Conservation (phyloP, 2,888 invertebrate species). For the Falcaria lacertinaria region DNA sequence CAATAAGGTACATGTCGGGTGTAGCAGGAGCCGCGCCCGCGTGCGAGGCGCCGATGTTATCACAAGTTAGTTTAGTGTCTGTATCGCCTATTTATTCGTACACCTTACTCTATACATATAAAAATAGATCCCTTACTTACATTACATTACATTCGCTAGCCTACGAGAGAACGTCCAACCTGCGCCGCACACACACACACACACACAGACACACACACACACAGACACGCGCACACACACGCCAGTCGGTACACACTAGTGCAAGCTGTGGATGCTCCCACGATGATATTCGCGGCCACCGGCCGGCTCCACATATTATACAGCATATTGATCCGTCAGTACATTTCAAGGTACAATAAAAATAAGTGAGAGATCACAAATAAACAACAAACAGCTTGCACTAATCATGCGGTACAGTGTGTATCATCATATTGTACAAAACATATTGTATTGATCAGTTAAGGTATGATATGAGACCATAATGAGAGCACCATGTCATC, state of each 20-base stretch:
- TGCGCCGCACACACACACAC: background rate
- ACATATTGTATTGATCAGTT: background rate
- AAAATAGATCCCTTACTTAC: conserved; percentile 75
- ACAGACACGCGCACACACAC: background rate
- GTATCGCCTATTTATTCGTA: conserved; percentile 6
- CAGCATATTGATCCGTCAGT: too few relatives aligned
- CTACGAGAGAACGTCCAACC: conserved; percentile 52
- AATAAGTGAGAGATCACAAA: too few relatives aligned
- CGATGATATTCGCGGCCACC: too few relatives aligned
- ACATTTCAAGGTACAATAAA: too few relatives aligned
- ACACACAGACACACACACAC: background rate
- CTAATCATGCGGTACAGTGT: background rate
- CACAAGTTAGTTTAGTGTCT: background rate
- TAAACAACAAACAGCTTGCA: background rate
- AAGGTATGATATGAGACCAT: background rate
- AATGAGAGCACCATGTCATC: background rate
- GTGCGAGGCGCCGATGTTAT: conserved; percentile 6
- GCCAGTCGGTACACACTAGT: background rate
- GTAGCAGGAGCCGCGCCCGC: background rate
- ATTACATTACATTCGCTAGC: conserved; percentile 46
- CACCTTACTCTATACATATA: conserved; percentile 45
- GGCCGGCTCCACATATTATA: too few relatives aligned
- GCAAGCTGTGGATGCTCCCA: too few relatives aligned
- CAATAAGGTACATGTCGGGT: background rate
- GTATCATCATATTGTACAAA: background rate